Base-by-base conservation (phyloP, 2,113 vertebrate species). In the Brachyhypopomus occidentalis region DNA sequence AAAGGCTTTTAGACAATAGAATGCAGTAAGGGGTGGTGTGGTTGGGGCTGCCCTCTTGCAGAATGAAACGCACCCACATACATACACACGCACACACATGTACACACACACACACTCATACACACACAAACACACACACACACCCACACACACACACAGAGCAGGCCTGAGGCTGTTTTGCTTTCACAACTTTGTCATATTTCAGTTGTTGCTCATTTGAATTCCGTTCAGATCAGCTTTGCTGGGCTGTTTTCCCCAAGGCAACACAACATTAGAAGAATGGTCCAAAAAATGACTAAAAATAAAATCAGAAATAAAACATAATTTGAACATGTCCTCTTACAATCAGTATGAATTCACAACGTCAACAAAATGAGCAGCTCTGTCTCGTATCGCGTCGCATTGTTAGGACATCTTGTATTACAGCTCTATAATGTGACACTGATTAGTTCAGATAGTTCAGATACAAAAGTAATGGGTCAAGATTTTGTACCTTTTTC, bases 1-100 rank as follows among this genome's bases (percentile, higher is more conserved):
- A 89, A 91, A 91, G 76, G 86, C 89, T 87, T 91, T 87, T 82
- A 90, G 86, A 92, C 89, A 90, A 90, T 88, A 86, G 86, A 80
- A 20, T 83, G 85, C 83, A 74, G 88, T 88, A 85, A 91, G 90
- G 16, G 22, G 56, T 36, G 52, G 22, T 60, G 67, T 62, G 56
- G 30, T 79, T 20, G 34, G 48, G 55, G 14, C 17, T 27, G n/a
- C 52, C 23, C n/a, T 8, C 4, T 25, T 62, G 34, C 55, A 17
- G 56, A 83, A 78, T 64, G 82, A 84, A 34, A 76, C 62, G 17
- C n/a, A 30, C 16, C 2, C 9, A 70, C 52, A 69, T 52, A 56
- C 48, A 67, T 17, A 20, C 58, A 48, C 38, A 52, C 59, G 45
- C 63, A 16, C 60, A 83, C 81, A 63, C 83, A 84, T n/a, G n/a